Evolutionary conservation across 2,113 vertebrate species (phyloP).

Genomic region (Zapornia atra): DNA sequence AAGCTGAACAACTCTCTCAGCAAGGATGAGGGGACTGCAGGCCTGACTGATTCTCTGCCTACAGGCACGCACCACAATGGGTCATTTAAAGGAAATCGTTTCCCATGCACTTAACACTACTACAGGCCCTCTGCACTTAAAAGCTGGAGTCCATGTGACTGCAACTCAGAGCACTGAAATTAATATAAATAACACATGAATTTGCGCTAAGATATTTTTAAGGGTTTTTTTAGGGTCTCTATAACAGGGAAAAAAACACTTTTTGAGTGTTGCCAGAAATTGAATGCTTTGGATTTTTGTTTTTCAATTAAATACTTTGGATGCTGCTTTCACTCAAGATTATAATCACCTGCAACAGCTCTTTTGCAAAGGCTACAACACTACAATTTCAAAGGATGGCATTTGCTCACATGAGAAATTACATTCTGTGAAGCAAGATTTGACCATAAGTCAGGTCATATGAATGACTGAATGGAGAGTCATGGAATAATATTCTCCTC

Average conservation of each 20-base stretch:
- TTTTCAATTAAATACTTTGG: neutral
- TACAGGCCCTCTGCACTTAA: neutral
- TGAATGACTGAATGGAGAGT: conserved; percentile 8
- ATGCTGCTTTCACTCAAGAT: neutral
- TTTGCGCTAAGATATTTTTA: neutral
- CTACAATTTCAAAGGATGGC: neutral
- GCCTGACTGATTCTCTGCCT: neutral
- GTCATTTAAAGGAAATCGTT: neutral
- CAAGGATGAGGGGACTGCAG: neutral
- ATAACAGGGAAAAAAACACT: neutral
- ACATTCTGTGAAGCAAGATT: neutral
- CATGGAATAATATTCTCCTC: conserved; percentile 8
- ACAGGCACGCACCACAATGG: neutral
- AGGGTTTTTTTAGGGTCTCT: neutral
- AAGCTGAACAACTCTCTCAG: no score
- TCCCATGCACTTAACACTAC: neutral
- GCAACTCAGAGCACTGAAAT: neutral
- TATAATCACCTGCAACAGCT: neutral
- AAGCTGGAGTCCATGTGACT: neutral
- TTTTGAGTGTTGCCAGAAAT: neutral
- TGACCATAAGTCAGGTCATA: neutral
- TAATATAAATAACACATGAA: neutral
- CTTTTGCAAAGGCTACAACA: neutral
- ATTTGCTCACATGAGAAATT: neutral
- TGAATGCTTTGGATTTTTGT: neutral